These are phyloP conservation scores for Horisme vitalbata DNA, from an alignment of 2,888 invertebrate species.

Conservation along the genomic window DNA sequence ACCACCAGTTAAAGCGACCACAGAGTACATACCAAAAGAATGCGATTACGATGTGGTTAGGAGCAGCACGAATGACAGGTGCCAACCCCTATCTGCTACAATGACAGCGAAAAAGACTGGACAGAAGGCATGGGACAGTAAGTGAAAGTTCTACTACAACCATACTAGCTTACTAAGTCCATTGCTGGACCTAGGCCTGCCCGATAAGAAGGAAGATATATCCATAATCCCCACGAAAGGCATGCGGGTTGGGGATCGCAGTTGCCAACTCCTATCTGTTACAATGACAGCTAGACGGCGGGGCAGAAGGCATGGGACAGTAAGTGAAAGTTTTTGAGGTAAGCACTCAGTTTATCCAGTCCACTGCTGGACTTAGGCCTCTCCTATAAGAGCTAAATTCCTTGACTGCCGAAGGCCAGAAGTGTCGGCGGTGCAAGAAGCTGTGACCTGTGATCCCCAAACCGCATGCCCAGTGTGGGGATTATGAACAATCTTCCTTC, in stretches of 20 bases:
- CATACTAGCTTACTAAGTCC: too few relatives aligned
- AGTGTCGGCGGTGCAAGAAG: too few relatives aligned
- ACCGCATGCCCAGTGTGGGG: too few relatives aligned
- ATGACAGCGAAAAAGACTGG: constrained; percentile 46
- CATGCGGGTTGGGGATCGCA: too few relatives aligned
- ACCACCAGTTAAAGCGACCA: background rate
- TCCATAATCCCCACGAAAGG: too few relatives aligned
- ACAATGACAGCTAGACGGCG: constrained; percentile 41
- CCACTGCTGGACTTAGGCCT: background rate
- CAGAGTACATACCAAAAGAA: constrained; percentile 10
- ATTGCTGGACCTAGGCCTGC: background rate
- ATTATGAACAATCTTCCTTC: too few relatives aligned
- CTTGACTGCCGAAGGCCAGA: too few relatives aligned
- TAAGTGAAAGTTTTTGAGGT: constrained; percentile 35
- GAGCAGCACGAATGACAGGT: constrained; percentile 15
- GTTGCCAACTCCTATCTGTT: constrained; percentile 37
- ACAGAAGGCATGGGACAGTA: constrained; percentile 57
- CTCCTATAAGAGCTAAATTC: background rate
- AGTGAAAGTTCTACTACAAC: constrained; percentile 28
- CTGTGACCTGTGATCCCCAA: too few relatives aligned
- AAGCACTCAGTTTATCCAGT: too few relatives aligned
- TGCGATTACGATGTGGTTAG: background rate
- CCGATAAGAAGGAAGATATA: background rate
- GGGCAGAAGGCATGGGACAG: constrained; percentile 59
- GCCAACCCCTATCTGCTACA: constrained; percentile 33